Evolutionary conservation across 2,797 vertebrate genomes (phyloP).

Genomic region (Myotis pilosus): DNA sequence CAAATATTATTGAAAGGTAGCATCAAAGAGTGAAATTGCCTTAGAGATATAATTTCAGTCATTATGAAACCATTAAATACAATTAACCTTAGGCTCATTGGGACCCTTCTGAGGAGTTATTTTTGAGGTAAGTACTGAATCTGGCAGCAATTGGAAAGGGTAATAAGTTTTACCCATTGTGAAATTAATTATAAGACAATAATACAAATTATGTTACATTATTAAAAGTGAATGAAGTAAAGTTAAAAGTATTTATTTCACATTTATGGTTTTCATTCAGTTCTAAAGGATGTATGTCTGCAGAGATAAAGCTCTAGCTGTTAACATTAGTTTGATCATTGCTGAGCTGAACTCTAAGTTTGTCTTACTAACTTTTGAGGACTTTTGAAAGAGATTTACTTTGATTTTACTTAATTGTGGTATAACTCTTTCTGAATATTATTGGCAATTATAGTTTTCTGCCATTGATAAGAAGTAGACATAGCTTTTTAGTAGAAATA

Average conservation of each 20-base stretch:
- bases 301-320: not conserved
- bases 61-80: not conserved
- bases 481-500: not conserved
- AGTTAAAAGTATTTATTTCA: slow-evolving; percentile 38
- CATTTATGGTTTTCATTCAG: slow-evolving; percentile 16
- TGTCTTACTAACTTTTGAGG: not conserved
- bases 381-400: not conserved
- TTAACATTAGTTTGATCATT: slow-evolving; percentile 36
- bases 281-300: slow-evolving; percentile 21
- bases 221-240: not conserved
- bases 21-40: slow-evolving; percentile 20
- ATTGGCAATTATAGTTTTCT: not conserved
- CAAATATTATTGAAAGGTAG: slow-evolving; percentile 26
- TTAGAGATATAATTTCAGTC: slow-evolving; percentile 53
- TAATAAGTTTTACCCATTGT: not conserved
- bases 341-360: not conserved
- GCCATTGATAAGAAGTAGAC: not conserved
- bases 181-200: slow-evolving; percentile 37
- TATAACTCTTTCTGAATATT: slow-evolving; percentile 33
- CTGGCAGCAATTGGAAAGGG: not conserved
- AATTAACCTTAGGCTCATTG: slow-evolving; percentile 6
- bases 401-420: slow-evolving; percentile 15
- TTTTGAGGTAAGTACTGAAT: slow-evolving; percentile 14
- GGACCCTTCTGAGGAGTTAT: not conserved
- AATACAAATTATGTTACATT: not conserved